A percentile compares a stretch with the other conserved stretches of the same genome.
phyloP scores from a whole-genome alignment of 2,888 invertebrate species.

The Lasioglossum malachurum region DNA sequence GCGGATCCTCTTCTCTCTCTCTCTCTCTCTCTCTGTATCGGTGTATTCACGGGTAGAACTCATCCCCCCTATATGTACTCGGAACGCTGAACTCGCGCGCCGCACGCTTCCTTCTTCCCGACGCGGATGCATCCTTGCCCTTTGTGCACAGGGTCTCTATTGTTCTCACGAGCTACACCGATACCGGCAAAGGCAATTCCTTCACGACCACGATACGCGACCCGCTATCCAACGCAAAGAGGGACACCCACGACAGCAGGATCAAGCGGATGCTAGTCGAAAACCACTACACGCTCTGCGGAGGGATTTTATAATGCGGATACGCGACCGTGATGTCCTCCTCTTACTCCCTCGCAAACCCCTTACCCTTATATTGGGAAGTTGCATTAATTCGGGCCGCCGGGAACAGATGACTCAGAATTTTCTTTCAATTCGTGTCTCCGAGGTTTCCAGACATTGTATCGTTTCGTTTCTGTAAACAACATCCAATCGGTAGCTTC shows the following conservation, averaged over 20 bases:
- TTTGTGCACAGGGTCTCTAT: conserved; percentile 49
- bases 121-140: conserved; percentile 56
- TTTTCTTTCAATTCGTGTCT: neutral
- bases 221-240: neutral
- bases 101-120: conserved; percentile 57
- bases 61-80: conserved; percentile 22
- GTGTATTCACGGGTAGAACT: conserved; percentile 32
- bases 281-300: neutral
- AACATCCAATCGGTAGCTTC: neutral
- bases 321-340: neutral
- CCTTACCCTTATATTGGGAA: neutral
- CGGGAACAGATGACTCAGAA: neutral
- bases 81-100: conserved; percentile 52
- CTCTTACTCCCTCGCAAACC: neutral
- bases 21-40: neutral
- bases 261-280: neutral
- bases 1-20: neutral
- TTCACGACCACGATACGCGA: conserved; percentile 20
- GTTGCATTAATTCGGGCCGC: neutral
- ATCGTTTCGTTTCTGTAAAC: neutral
- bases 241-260: neutral
- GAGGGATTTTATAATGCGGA: conserved; percentile 11
- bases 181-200: conserved; percentile 45
- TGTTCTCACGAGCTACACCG: conserved; percentile 42
- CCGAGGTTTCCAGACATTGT: no score